A percentile compares a stretch with the other conserved stretches of the same genome.
Evolutionary conservation across 23 tunicate genomes (phyloP).

Genomic region (Ascidia mentula): DNA sequence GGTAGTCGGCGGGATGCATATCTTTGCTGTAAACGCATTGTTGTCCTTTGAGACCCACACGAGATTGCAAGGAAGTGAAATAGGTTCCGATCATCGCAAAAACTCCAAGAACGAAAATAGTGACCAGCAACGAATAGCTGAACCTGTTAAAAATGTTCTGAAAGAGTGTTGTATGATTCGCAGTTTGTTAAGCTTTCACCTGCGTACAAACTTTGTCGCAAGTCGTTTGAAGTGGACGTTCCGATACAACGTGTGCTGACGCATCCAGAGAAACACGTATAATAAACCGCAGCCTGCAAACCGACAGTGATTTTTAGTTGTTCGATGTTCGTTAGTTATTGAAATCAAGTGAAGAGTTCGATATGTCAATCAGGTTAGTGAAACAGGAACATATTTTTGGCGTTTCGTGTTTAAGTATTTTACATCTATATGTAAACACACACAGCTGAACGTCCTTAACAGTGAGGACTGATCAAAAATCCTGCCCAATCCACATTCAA

Average conservation of each 20-base stretch:
- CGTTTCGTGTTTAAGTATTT: too few species aligned
- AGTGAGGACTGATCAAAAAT: too few species aligned
- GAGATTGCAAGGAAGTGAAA: background rate
- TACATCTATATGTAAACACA: too few species aligned
- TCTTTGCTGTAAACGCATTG: background rate
- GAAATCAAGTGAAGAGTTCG: too few species aligned
- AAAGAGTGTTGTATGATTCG: too few species aligned
- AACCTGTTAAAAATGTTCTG: background rate
- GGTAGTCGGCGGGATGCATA: background rate
- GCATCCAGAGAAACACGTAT: background rate
- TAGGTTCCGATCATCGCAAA: background rate
- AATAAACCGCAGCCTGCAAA: background rate
- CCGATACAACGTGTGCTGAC: background rate
- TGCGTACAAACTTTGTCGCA: background rate
- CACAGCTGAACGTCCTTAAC: too few species aligned
- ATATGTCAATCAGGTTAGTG: too few species aligned
- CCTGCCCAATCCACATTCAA: too few species aligned
- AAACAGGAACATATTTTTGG: too few species aligned
- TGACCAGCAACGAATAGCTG: constrained; percentile 1
- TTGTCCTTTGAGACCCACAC: background rate
- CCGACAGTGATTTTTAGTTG: too few species aligned
- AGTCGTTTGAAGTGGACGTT: background rate
- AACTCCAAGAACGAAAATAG: background rate
- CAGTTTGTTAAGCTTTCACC: too few species aligned
- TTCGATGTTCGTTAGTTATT: too few species aligned